Percentiles rank a stretch among this genome's conserved stretches.
phyloP scores from a whole-genome alignment of 2,888 invertebrate species.

The Scaptomyza polygonia region DNA sequence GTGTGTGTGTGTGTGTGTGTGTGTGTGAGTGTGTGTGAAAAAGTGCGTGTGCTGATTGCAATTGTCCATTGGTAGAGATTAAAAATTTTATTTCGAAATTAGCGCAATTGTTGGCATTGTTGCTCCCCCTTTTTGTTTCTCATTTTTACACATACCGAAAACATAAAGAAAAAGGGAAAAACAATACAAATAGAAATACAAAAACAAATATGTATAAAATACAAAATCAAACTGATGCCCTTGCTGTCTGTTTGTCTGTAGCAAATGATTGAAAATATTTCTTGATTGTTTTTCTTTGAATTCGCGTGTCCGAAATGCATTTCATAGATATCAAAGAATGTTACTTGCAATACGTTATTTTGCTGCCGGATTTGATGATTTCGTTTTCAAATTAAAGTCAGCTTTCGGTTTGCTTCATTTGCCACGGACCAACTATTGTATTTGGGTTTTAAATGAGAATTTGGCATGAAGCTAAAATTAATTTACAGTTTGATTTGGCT shows the following conservation, averaged over 20 bases:
- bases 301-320: constrained; percentile 58
- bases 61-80: constrained; percentile 66
- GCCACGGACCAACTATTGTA: too few relatives aligned
- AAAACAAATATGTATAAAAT: constrained; percentile 59
- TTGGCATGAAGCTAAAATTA: too few relatives aligned
- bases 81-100: constrained; percentile 81
- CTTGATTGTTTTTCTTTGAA: constrained; percentile 72
- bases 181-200: constrained; percentile 36
- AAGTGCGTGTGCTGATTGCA: constrained; percentile 42
- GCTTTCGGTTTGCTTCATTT: constrained; percentile 6
- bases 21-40: constrained; percentile 29
- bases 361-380: constrained; percentile 17
- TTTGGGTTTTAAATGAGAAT: too few relatives aligned
- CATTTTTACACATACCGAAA: constrained; percentile 22
- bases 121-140: constrained; percentile 43
- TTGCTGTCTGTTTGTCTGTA: constrained; percentile 11
- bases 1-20: constrained; percentile 3
- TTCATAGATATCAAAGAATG: constrained; percentile 57
- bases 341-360: constrained; percentile 37
- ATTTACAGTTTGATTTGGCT: too few relatives aligned
- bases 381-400: constrained; percentile 1
- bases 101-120: constrained; percentile 82
- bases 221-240: constrained; percentile 64
- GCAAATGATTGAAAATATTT: constrained; percentile 73
- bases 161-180: constrained; percentile 22